These are phyloP conservation scores for Lipophrys pholis DNA, from an alignment of 2,113 vertebrate genomes.

Conservation along the genomic window DNA sequence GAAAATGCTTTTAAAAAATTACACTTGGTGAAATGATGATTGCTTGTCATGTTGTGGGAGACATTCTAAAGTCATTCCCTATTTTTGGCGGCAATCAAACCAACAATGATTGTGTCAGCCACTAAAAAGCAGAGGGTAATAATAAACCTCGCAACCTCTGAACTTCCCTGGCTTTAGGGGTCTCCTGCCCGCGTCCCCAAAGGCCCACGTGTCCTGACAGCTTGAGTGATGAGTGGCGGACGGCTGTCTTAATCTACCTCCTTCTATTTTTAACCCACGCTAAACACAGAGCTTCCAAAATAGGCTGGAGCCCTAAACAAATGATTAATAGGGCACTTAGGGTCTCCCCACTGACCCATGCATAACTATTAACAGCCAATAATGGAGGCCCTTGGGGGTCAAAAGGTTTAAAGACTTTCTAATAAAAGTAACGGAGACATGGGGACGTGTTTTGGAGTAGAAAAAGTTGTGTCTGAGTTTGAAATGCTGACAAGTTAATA, in stretches of 20 bases:
- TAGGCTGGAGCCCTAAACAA: slow-evolving; percentile 87
- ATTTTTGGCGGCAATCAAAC: slow-evolving; percentile 54
- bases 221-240: slow-evolving; percentile 72
- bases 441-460: slow-evolving; percentile 77
- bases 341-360: slow-evolving; percentile 88
- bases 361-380: slow-evolving; percentile 92
- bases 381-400: slow-evolving; percentile 87
- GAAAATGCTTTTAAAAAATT: slow-evolving; percentile 11
- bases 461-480: slow-evolving; percentile 85
- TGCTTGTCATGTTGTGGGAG: slow-evolving; percentile 17
- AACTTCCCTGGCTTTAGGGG: slow-evolving; percentile 72
- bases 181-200: slow-evolving; percentile 64
- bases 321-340: slow-evolving; percentile 89
- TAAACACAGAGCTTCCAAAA: slow-evolving; percentile 89
- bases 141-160: slow-evolving; percentile 77
- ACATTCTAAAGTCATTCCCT: slow-evolving; percentile 2
- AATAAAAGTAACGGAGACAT: slow-evolving; percentile 88
- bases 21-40: slow-evolving; percentile 1
- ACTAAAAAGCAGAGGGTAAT: slow-evolving; percentile 60
- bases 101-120: slow-evolving; percentile 42
- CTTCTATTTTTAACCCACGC: slow-evolving; percentile 93
- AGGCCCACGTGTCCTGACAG: slow-evolving; percentile 75
- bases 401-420: slow-evolving; percentile 93
- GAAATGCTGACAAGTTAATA: slow-evolving; percentile 96
- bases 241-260: slow-evolving; percentile 68